Conservation (phyloP, 2,113 vertebrate genomes). For the Malurus cyaneus region DNA sequence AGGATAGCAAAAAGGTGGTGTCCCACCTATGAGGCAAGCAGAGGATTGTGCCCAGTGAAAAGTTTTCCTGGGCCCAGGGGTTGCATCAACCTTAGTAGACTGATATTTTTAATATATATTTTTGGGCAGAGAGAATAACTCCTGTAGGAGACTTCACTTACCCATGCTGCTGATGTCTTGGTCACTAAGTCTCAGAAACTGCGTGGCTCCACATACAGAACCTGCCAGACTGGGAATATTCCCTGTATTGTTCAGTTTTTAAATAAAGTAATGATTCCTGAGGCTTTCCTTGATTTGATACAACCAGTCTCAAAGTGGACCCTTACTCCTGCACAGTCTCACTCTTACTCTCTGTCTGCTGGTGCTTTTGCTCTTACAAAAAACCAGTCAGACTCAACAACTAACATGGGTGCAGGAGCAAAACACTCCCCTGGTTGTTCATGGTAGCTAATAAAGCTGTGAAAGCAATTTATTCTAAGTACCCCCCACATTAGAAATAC, state of each 20-base stretch:
- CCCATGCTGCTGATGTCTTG: not conserved
- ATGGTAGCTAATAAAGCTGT: not conserved
- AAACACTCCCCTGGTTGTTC: not conserved
- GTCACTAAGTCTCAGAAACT: not conserved
- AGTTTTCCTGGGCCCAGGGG: not conserved
- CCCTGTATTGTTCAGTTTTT: not conserved
- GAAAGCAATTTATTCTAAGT: not conserved
- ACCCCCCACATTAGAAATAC: not conserved
- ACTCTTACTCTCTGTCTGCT: not conserved
- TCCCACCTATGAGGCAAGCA: not conserved
- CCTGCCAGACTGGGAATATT: not conserved
- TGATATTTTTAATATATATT: not conserved
- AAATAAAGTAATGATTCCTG: not conserved
- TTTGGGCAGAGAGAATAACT: not conserved
- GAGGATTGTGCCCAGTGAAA: not conserved
- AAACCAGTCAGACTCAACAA: not conserved
- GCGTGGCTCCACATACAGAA: accelerated
- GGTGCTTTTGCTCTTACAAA: not conserved
- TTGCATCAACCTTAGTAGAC: not conserved
- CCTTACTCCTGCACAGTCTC: not conserved
- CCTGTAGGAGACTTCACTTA: not conserved
- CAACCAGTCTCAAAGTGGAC: not conserved
- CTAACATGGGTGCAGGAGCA: not conserved
- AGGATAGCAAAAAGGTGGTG: not conserved
- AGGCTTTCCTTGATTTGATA: not conserved